phyloP scores from a whole-genome alignment of 30 jellyfish, hydroid and myxozoan genomes.

The Aurelia aurita region DNA sequence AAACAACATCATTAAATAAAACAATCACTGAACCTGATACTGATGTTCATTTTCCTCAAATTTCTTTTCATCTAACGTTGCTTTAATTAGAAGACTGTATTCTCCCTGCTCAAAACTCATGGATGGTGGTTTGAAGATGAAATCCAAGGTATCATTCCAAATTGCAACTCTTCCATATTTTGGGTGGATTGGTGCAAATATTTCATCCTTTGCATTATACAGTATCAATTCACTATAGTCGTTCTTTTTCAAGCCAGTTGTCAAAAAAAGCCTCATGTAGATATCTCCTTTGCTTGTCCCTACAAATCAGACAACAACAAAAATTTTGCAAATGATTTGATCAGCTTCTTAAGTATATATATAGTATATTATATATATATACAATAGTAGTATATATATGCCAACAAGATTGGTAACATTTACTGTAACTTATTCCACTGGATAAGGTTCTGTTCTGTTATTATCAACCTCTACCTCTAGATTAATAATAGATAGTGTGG shows the following conservation, averaged over 20 bases:
- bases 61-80: constrained; percentile 38
- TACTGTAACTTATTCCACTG: too few relatives aligned
- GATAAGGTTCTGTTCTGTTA: too few relatives aligned
- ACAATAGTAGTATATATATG: too few relatives aligned
- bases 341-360: too few relatives aligned
- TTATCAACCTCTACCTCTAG: too few relatives aligned
- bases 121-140: constrained; percentile 79
- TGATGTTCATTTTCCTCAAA: constrained; percentile 26
- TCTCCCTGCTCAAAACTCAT: constrained; percentile 65
- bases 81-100: constrained; percentile 65
- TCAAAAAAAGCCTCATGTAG: constrained; percentile 64
- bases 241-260: constrained; percentile 56
- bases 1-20: not conserved
- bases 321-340: not conserved
- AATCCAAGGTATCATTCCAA: constrained; percentile 68
- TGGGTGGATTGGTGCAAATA: constrained; percentile 67
- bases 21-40: constrained; percentile 30
- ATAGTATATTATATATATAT: too few relatives aligned
- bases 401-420: too few relatives aligned
- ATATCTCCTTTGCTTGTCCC: constrained; percentile 52
- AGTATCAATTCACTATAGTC: constrained; percentile 77
- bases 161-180: constrained; percentile 60
- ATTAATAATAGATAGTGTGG: too few relatives aligned
- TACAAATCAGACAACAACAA: not conserved
- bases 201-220: constrained; percentile 60